Evolutionary conservation across 2,113 vertebrate species (phyloP).

Genomic region (Cathartes aura): DNA sequence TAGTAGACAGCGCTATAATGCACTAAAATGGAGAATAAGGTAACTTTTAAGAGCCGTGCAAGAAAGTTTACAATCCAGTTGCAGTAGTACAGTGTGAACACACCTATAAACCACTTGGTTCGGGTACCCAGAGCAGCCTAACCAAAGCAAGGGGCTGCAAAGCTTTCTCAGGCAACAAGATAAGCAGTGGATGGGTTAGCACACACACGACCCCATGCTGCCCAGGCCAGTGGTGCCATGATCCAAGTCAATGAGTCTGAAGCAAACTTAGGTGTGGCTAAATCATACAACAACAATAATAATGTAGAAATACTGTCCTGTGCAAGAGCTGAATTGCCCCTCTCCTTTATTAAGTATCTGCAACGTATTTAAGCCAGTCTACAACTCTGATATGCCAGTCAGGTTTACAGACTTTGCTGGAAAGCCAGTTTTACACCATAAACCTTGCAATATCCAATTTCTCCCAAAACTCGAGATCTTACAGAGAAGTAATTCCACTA

Average conservation of each 20-base stretch:
- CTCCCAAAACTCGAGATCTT: background rate
- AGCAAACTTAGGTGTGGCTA: background rate
- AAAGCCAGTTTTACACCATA: background rate
- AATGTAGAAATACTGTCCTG: background rate
- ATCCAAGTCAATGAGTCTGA: background rate
- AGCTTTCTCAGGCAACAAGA: background rate
- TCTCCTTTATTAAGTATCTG: background rate
- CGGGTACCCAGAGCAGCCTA: background rate
- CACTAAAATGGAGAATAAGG: background rate
- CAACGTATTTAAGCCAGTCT: background rate
- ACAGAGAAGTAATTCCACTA: background rate
- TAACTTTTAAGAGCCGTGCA: background rate
- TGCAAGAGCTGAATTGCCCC: background rate
- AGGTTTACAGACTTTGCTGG: background rate
- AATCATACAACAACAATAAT: background rate
- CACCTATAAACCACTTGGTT: background rate
- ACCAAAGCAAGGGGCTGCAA: background rate
- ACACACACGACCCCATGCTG: background rate
- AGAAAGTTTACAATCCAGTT: background rate
- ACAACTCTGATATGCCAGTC: background rate
- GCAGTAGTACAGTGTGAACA: background rate
- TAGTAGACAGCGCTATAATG: background rate
- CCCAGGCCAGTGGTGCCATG: background rate
- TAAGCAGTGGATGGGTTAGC: background rate
- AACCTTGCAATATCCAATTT: background rate